Evolutionary conservation across 2,113 vertebrate species (phyloP), one percentile per base, ranked within the genome.

Genomic region (Labeo rohita): DNA sequence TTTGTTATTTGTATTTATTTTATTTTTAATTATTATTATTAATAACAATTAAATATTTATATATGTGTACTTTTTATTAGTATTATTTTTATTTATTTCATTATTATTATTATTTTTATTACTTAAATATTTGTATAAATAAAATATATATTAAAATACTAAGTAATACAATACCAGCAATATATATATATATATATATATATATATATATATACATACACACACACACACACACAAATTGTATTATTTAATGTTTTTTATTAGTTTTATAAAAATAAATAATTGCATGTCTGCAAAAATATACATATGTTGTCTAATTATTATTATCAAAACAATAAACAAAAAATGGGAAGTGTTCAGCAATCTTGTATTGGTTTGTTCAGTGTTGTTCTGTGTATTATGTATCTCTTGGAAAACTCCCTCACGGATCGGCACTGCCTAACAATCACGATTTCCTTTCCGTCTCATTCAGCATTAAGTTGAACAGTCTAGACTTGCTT

Each of bases 401-500:
- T 74, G 8, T n/a, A 36, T 8, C 68, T 72, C 75, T 21, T 10
- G 16, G 52, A 39, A 43, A 39, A 59, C 5, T 43, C 28, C 34
- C 18, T n/a, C 73, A 76, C 2, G 47, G 63, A 65, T 5, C 63
- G 11, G n/a, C 23, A 49, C 72, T 7, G 18, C 72, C 9, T 15
- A 2, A 45, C 43, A 61, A 3, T 45, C 21, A 6, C 34, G 21
- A 28, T 63, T 47, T 45, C 77, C 56, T 45, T 28, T 47, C 21
- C 10, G 47, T 74, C n/a, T 10, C 8, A 65, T 47, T 65, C 43
- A 65, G 3, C 7, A 3, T 74, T 12, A 2, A n/a, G 77, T 45
- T 45, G 59, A 45, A 16, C 52, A 8, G 76, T 59, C 76, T 78
- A n/a, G 34, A 80, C 59, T 80, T 47, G 39, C 18, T 63, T 47